Base-by-base conservation (phyloP, 2,888 invertebrate species). In the Lysandra coridon region DNA sequence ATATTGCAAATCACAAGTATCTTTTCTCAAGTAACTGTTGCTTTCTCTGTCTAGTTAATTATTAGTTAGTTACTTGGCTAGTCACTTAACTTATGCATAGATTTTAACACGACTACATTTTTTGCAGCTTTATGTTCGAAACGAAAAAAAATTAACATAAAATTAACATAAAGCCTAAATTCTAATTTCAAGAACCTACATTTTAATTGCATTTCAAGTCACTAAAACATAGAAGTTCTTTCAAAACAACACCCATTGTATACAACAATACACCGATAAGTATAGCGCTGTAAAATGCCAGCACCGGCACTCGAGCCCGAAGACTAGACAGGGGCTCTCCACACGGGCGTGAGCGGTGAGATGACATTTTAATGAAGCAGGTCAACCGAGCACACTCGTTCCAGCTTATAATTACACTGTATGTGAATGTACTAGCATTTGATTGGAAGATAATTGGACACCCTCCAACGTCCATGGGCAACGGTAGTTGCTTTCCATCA, bases 311-410 rank as follows among this genome's bases (percentile, higher is more conserved):
- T 76, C 14, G 33, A 76, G 76, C 14, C 12, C 75, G 53, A 7
- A 53, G 33, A 76, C 49, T 53, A 53, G 53, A 53, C 33, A 76
- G 75, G 75, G 53, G 30, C 83, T 80, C 79, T 81, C 81, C 80
- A 82, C 83, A 33, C 76, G 57, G 82, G 79, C 84, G 83, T 85
- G 85, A n/a, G n/a, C n/a, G n/a, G n/a, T n/a, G n/a, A 82, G 82
- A 82, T 80, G 83, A 84, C 85, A 85, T 85, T 84, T 84, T 85
- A 85, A 85, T 84, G 85, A 85, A 76, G 76, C 53, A n/a, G 74
- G 74, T 74, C 74, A 74, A 3, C 40, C 23, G 33, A 76, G 76
- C 6, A 57, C 57, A 23, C 76, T 57, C 53, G 57, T 49, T 12
- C 10, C 12, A 53, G 76, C 53, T 76, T 17, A 76, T 76, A 57